Conservation (phyloP, 1,140 invertebrate genomes). For the Drosophila sechellia region DNA sequence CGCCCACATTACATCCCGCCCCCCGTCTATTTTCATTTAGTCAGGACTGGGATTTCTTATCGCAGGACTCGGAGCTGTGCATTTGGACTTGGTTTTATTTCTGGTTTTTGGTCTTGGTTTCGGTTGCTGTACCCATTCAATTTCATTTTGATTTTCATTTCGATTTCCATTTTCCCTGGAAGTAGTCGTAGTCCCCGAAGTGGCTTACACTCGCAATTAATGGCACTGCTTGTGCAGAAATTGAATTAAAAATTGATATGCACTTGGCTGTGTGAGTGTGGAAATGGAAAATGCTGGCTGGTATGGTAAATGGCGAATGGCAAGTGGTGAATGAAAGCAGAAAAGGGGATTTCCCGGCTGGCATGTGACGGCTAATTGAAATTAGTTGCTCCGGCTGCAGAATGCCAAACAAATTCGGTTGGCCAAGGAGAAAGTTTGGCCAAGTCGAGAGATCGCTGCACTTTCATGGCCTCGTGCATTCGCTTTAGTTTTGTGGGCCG, state of each 20-base stretch:
- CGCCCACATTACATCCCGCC: constrained; percentile 10
- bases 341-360: not conserved
- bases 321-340: constrained; percentile 1
- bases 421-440: constrained; percentile 2
- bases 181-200: constrained; percentile 23
- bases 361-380: constrained; percentile 40
- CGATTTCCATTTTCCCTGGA: too few species aligned
- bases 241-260: constrained; percentile 64
- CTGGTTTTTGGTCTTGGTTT: not conserved
- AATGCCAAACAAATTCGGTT: constrained; percentile 11
- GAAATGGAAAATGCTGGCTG: not conserved
- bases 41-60: constrained; percentile 20
- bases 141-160: not conserved
- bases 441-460: constrained; percentile 2
- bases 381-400: constrained; percentile 16
- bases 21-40: constrained; percentile 16
- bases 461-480: not conserved
- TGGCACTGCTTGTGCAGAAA: constrained; percentile 36
- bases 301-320: too few species aligned
- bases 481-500: not conserved
- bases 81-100: not conserved
- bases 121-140: not conserved
- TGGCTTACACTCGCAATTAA: constrained; percentile 17
- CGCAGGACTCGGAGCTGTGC: constrained; percentile 20
- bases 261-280: constrained; percentile 15